Base-by-base conservation (phyloP, 2,797 vertebrate species). In the Forpus xanthops region DNA sequence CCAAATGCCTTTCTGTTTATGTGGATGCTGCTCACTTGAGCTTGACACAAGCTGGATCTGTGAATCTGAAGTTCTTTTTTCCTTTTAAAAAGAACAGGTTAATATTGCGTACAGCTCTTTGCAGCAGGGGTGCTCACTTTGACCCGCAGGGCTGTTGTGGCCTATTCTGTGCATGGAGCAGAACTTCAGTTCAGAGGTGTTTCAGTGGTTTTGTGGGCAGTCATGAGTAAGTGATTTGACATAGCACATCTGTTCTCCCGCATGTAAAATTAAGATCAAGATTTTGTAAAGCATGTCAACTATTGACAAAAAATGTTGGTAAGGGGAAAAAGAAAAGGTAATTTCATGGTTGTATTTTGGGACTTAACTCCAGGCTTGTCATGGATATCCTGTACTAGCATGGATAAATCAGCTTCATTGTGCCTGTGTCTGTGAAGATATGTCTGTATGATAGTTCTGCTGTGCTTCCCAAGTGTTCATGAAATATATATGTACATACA, bases 91-190 rank as follows among this genome's bases (percentile, higher is more conserved):
- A 56, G 15, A 65, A 11, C 14, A 49, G 31, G 31, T 58, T 70
- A 52, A 64, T 85, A 67, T 49, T 47, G 21, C 4, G 12, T 61
- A 18, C 11, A 49, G 15, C 11, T 12, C 24, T 61, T 64, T 50
- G 47, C 25, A 64, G 35, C 55, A n/a, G 28, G 15, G 16, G 12
- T 61, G 39, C 44, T 75, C 42, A 4, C 9, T 4, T 1, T 33
- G 42, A 49, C 39, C 42, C 2, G 0, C 35, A 31, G 39, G 64
- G 67, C 27, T 70, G 11, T 47, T 28, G 68, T 42, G 56, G 19
- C 11, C 8, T 35, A 0, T 30, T 28, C 1, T 2, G 4, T 3
- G 1, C 6, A 5, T 1, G 1, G 47, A 55, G 28, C 1, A 4
- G 21, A 45, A 18, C 30, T 30, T 58, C 18, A 9, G 8, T 68